These are phyloP conservation scores for Popillia japonica DNA, from an alignment of 1,140 invertebrate genomes.

Conservation along the genomic window DNA sequence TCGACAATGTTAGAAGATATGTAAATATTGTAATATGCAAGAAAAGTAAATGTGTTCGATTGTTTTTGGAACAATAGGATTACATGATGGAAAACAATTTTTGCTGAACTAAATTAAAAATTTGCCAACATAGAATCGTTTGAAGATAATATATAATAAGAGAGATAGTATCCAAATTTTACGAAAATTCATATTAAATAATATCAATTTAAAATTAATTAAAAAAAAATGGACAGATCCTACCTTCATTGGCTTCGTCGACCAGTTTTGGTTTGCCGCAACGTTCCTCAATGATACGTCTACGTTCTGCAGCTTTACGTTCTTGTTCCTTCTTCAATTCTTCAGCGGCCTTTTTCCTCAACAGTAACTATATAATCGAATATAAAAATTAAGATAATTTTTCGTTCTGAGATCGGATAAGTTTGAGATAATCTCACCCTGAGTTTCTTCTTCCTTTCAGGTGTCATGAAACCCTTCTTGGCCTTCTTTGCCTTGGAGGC, in stretches of 20 bases:
- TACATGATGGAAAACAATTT: conserved; percentile 17
- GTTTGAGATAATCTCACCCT: no score
- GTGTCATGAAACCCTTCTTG: conserved; percentile 99
- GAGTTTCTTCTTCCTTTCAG: conserved; percentile 98
- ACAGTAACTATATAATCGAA: conserved; percentile 76
- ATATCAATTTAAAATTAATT: conserved; percentile 17
- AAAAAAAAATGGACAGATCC: conserved; percentile 46
- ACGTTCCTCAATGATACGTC: conserved; percentile 95
- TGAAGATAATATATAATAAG: neutral
- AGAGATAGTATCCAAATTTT: neutral
- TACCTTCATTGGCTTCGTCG: conserved; percentile 93
- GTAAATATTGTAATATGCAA: neutral
- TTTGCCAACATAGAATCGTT: neutral
- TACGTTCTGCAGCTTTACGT: conserved; percentile 96
- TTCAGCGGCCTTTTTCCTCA: conserved; percentile 99
- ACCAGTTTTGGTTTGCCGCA: conserved; percentile 90
- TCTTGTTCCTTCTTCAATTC: conserved; percentile 99
- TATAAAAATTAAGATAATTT: no score
- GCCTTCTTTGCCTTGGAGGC: conserved; percentile 94
- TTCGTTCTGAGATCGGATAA: no score
- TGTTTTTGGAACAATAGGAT: conserved; percentile 12
- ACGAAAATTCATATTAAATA: neutral
- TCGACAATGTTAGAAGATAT: neutral
- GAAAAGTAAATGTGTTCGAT: conserved; percentile 12
- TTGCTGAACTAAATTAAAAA: conserved; percentile 32